A percentile compares a stretch with the other conserved stretches of the same genome.
phyloP scores from a whole-genome alignment of 2,797 vertebrate genomes.

The Ctenosaura bakeri region DNA sequence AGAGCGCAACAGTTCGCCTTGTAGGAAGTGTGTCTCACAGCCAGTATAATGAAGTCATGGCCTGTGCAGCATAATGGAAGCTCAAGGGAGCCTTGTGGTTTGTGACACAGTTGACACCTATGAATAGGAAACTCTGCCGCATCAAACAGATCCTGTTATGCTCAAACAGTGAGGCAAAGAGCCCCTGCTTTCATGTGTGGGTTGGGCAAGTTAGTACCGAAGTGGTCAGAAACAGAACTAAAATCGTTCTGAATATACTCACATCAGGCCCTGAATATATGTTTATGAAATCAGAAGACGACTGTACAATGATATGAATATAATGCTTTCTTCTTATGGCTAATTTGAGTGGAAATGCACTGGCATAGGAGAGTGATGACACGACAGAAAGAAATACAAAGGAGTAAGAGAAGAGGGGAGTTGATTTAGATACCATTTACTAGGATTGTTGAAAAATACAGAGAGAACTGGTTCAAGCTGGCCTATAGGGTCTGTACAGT shows the following conservation, averaged over 20 bases:
- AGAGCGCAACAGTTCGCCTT: neutral
- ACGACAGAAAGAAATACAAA: too few species aligned
- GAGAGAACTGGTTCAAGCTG: too few species aligned
- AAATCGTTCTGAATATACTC: neutral
- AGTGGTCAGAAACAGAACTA: neutral
- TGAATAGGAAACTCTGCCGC: slow-evolving; percentile 37
- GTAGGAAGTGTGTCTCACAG: slow-evolving; percentile 6
- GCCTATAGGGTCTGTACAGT: too few species aligned
- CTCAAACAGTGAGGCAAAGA: neutral
- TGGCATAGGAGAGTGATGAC: too few species aligned
- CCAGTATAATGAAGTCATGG: neutral
- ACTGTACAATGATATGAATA: neutral
- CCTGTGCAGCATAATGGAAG: slow-evolving; percentile 9
- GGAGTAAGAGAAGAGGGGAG: too few species aligned
- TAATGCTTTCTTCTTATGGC: neutral
- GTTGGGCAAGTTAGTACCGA: neutral
- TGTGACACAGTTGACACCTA: slow-evolving; percentile 12
- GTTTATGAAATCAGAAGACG: neutral
- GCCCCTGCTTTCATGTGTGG: slow-evolving; percentile 8
- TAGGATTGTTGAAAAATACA: too few species aligned
- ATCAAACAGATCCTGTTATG: slow-evolving; percentile 32
- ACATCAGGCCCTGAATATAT: neutral
- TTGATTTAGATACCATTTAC: too few species aligned
- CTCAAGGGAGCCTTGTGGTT: slow-evolving; percentile 25
- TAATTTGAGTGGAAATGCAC: neutral